Base-by-base conservation (phyloP, 1,140 invertebrate genomes). In the Parasteatoda tepidariorum region DNA sequence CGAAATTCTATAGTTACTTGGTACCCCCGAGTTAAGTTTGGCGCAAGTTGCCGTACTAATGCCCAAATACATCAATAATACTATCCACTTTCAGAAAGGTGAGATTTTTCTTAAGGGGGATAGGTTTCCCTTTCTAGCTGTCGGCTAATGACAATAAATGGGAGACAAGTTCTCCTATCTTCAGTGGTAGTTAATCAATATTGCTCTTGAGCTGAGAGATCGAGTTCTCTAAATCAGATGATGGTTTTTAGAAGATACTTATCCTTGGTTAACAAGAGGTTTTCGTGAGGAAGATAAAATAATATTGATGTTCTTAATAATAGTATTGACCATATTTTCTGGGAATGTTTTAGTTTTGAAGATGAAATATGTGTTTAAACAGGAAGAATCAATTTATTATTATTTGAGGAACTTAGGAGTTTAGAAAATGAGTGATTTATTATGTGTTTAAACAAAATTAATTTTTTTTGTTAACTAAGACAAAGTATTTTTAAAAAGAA, bases 71-170 rank as follows among this genome's bases (percentile, higher is more conserved):
- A 68, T 68, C 66, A 68, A 68, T 68, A 68, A 68, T 68, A 68
- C 38, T 68, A 41, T 24, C 22, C 22, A 13, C 11, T 7, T 7
- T 9, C 41, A 2, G 13, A 48, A 24, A 13, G 66, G n/a, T 41
- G 34, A 48, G n/a, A 67, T n/a, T n/a, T n/a, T n/a, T n/a, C n/a
- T n/a, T n/a, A n/a, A 41, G 38, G 34, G 30, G 33, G 66, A 28
- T n/a, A n/a, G n/a, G n/a, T n/a, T n/a, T n/a, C n/a, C n/a, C n/a
- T n/a, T n/a, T 73, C 68, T 73, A 13, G 11, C 26, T 31, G 30
- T 30, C 6, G 57, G 26, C 30, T 73, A 73, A 73, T 73, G 68
- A 73, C 68, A 73, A 73, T 57, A 73, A 73, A 73, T 73, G 68
- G 54, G 41, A 13, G 68, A 24, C 15, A 30, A 26, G 54, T 54